phyloP scores from a whole-genome alignment of 2,888 invertebrate species.

The Parapristionchus giblindavisi region DNA sequence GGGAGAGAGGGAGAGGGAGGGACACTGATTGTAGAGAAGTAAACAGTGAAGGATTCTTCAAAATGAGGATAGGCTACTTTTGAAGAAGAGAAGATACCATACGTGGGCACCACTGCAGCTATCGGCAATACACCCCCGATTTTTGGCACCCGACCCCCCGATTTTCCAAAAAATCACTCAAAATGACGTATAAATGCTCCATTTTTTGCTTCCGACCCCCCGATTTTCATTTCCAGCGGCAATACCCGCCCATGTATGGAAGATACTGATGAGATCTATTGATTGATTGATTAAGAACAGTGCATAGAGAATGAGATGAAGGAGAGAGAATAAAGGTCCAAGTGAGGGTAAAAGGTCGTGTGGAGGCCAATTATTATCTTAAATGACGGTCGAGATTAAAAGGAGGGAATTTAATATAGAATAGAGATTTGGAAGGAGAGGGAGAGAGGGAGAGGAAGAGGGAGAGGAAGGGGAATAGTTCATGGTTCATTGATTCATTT shows the following conservation, averaged over 20 bases:
- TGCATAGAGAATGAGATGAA: not conserved
- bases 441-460: not conserved
- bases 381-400: too few species aligned
- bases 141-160: too few species aligned
- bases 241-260: not conserved
- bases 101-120: too few species aligned
- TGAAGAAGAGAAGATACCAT: too few species aligned
- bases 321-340: too few species aligned
- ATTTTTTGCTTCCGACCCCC: too few species aligned
- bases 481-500: not conserved
- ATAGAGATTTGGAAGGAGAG: not conserved
- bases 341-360: too few species aligned
- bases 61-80: not conserved
- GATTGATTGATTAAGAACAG: not conserved
- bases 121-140: too few species aligned
- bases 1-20: conserved; percentile 8
- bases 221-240: too few species aligned
- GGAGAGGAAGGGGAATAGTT: not conserved
- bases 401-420: not conserved
- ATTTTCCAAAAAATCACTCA: too few species aligned
- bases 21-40: not conserved
- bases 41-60: not conserved
- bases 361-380: too few species aligned
- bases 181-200: too few species aligned
- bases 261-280: not conserved